Evolutionary conservation across 2,797 vertebrate species (phyloP).

Genomic region (Coregonus ussuriensis): DNA sequence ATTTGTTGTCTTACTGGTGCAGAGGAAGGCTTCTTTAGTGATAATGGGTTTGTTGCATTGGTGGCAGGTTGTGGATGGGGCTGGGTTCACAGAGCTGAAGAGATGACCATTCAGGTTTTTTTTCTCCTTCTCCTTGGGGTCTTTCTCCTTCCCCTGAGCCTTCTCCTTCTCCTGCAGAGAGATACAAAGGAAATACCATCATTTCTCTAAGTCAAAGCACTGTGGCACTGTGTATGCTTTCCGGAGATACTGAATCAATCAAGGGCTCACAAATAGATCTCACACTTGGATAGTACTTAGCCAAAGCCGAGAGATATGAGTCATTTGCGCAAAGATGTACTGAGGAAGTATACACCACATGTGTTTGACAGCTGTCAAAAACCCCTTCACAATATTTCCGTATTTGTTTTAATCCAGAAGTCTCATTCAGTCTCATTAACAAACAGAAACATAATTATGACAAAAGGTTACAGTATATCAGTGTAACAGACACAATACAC

Average conservation of each 20-base stretch:
- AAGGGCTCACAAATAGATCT: background rate
- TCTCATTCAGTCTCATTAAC: background rate
- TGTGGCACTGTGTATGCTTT: background rate
- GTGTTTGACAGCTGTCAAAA: background rate
- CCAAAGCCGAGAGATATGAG: background rate
- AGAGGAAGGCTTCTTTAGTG: conserved; percentile 83
- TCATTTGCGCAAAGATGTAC: background rate
- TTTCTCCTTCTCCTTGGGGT: conserved; percentile 86
- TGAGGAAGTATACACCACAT: background rate
- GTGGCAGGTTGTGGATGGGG: conserved; percentile 76
- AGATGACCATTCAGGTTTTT: conserved; percentile 79
- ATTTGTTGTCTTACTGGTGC: conserved; percentile 80
- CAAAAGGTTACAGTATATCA: background rate
- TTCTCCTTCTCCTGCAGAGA: conserved; percentile 84
- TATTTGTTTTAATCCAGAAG: background rate
- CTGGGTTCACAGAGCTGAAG: conserved; percentile 70
- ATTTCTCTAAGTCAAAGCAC: background rate
- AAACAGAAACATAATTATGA: background rate
- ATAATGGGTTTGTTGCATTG: conserved; percentile 81
- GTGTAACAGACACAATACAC: background rate
- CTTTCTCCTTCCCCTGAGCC: conserved; percentile 81
- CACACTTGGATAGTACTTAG: background rate
- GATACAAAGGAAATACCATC: background rate
- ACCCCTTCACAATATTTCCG: background rate
- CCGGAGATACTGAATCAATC: background rate